phyloP scores from a whole-genome alignment of 2,888 invertebrate genomes.

The Latheticus oryzae region DNA sequence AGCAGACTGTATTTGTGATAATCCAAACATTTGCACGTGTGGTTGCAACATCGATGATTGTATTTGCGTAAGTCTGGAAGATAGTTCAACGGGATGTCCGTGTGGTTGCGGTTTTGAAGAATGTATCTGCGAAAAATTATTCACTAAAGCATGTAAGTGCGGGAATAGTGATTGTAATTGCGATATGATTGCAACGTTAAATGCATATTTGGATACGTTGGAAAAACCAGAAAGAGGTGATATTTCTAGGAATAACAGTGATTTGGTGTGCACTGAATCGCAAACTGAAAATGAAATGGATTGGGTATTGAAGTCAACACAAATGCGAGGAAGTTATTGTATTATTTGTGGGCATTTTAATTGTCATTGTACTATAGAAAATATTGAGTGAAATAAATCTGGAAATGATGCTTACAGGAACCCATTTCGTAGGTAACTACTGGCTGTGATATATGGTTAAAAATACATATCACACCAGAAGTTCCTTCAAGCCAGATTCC shows the following conservation, averaged over 20 bases:
- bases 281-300: conserved; percentile 10
- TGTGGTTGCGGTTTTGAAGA: conserved; percentile 34
- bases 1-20: conserved; percentile 11
- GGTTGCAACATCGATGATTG: conserved; percentile 22
- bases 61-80: conserved; percentile 15
- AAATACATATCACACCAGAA: conserved; percentile 66
- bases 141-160: conserved; percentile 11
- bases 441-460: conserved; percentile 66
- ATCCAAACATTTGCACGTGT: conserved; percentile 5
- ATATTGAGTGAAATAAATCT: not conserved
- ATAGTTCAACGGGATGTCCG: conserved; percentile 1
- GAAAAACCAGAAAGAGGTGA: too few species aligned
- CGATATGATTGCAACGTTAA: conserved; percentile 8
- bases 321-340: conserved; percentile 33
- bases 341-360: conserved; percentile 44
- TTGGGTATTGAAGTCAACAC: conserved; percentile 1
- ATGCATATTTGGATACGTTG: conserved; percentile 14
- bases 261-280: too few species aligned
- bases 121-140: conserved; percentile 29
- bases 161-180: conserved; percentile 11
- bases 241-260: too few species aligned
- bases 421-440: conserved; percentile 67
- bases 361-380: conserved; percentile 32
- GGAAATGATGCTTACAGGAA: conserved; percentile 53
- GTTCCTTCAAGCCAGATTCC: conserved; percentile 67